phyloP scores from a whole-genome alignment of 1,140 invertebrate species.

The Phortica variegata region DNA sequence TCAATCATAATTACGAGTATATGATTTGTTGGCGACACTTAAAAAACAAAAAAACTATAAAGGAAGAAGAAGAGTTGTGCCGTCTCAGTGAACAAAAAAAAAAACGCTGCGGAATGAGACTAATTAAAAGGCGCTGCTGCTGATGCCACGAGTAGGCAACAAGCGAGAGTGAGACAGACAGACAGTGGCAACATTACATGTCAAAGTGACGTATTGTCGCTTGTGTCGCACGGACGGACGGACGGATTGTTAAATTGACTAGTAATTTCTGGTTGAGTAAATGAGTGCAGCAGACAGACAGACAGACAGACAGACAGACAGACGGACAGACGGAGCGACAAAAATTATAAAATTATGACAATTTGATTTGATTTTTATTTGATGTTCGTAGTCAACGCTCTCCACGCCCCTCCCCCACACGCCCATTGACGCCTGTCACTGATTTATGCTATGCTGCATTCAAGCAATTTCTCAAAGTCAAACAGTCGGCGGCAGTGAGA shows the following conservation, averaged over 20 bases:
- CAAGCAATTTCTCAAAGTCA: too few species aligned
- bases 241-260: too few species aligned
- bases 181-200: constrained; percentile 9
- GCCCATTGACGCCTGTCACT: constrained; percentile 7
- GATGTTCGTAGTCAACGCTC: constrained; percentile 42
- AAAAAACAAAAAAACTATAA: too few species aligned
- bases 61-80: too few species aligned
- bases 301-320: too few species aligned
- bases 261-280: too few species aligned
- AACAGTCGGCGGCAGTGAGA: background rate
- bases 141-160: background rate
- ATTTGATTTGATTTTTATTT: constrained; percentile 50
- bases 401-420: background rate
- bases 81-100: constrained; percentile 1
- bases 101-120: constrained; percentile 19
- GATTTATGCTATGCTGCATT: constrained; percentile 29
- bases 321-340: too few species aligned
- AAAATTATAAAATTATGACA: constrained; percentile 48
- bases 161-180: background rate
- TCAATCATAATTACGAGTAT: constrained; percentile 54
- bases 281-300: too few species aligned
- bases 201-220: constrained; percentile 51
- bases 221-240: too few species aligned
- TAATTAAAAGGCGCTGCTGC: constrained; percentile 38
- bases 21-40: constrained; percentile 50